Base-by-base conservation (phyloP, 2,113 vertebrate genomes). In the Rhipidura dahli region DNA sequence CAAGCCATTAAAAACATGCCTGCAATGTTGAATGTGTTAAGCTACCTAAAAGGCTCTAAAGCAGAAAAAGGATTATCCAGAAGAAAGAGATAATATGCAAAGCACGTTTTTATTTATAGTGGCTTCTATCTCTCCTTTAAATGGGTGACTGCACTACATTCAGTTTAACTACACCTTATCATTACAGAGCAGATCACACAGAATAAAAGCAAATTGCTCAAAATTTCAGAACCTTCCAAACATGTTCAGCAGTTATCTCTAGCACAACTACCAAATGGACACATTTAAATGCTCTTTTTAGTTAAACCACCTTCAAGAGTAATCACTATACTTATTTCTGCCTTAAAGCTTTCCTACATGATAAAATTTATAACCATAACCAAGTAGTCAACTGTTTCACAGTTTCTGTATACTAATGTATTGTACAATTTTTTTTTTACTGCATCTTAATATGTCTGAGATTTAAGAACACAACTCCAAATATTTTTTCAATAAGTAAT, bases 171-270 rank as follows among this genome's bases (percentile, higher is more conserved):
- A 54, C 51, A 87, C 22, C 45, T 89, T 72, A n/a, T 60, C 91
- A 96, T 94, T 94, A 95, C 57, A 94, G 39, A 96, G 47, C 47
- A 90, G 92, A 96, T 93, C 39, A 89, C 5, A 88, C 6, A 90
- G 71, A 95, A 83, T 37, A 76, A 87, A 88, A 90, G 56, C 37
- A 81, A 49, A 88, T 59, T 93, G 42, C 54, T 96, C 39, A 81
- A 76, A 81, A 90, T 89, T 91, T 87, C 73, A 76, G 56, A 89
- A 88, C 30, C 40, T 65, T 78, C 53, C 80, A 83, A 89, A 76
- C 13, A 30, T 4, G 31, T 37, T 42, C 42, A n/a, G n/a, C 15
- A 91, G 59, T 75, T 65, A 76, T 49, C 70, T 75, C 30, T 64
- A 76, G 83, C 69, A 92, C 40, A 93, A 60, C 53, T 92, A 94